Base-by-base conservation (phyloP, 1,140 invertebrate genomes). In the Lasioglossum baleicum region DNA sequence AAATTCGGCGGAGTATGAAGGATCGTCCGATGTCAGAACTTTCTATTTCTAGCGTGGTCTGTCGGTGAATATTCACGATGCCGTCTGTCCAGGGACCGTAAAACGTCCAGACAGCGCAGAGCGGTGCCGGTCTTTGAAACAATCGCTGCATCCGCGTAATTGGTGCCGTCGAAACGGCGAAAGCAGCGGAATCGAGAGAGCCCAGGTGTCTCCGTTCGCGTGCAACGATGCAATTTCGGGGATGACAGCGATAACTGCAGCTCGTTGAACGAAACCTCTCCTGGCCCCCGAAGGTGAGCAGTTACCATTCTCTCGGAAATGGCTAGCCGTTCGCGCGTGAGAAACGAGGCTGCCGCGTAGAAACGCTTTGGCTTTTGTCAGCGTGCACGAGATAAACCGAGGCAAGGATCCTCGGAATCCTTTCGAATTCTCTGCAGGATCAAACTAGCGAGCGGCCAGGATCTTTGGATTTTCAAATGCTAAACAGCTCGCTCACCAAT, bases 171-270 rank as follows among this genome's bases (percentile, higher is more conserved):
- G 35, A 70, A 58, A 79, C 67, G 61, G 56, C 56, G 68, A 69
- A 40, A 71, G 56, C 22, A 31, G 60, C 44, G 17, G 67, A 53
- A 20, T 53, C 51, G 51, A 48, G 26, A 31, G 48, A 67, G n/a
- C 60, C 66, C 64, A 73, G 26, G 64, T 77, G 72, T 60, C 63
- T 35, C 53, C 73, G 66, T 65, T 83, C 73, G 82, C 83, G 83
- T 85, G 83, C 78, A 82, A 72, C 72, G 69, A 69, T 84, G 83
- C 79, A 85, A 85, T 85, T 85, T 85, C 73, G 83, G 83, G 68
- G 53, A 81, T 85, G 75, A 84, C 63, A 82, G 79, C 69, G 83
- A 31, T 84, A 84, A 85, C 53, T 85, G 79, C 68, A 13, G 22
- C 60, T 82, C 60, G 69, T 78, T 48, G 71, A 61, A 76, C 80